phyloP scores from a whole-genome alignment of 2,888 invertebrate species.

The Balanococcus diminutus region DNA sequence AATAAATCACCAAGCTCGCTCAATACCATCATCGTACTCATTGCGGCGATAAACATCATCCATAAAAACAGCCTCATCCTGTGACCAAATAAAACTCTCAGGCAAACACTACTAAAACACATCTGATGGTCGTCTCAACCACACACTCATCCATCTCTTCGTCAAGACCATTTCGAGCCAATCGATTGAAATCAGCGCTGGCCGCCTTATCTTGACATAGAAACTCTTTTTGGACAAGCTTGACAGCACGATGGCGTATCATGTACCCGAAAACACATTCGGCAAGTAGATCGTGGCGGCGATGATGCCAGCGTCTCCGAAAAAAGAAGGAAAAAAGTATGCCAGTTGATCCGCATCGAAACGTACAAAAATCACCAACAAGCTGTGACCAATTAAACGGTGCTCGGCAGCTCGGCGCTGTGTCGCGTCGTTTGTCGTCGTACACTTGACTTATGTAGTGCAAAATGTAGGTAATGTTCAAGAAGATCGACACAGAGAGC shows the following conservation, averaged over 20 bases:
- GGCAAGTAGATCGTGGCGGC: background rate
- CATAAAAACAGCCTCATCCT: too few relatives aligned
- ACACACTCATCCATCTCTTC: background rate
- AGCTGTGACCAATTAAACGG: background rate
- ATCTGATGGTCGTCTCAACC: too few relatives aligned
- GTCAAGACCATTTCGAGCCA: background rate
- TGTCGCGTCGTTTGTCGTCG: too few relatives aligned
- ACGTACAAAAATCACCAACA: background rate
- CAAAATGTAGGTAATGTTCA: background rate
- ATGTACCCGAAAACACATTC: background rate
- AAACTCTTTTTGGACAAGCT: background rate
- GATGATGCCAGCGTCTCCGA: background rate
- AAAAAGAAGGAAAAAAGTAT: background rate
- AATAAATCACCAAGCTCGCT: too few relatives aligned
- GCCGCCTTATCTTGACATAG: slow-evolving; percentile 1
- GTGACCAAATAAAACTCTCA: too few relatives aligned
- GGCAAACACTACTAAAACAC: too few relatives aligned
- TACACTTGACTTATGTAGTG: background rate
- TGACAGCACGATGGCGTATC: background rate
- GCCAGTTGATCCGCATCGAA: slow-evolving; percentile 11
- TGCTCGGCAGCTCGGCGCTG: background rate
- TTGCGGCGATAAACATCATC: too few relatives aligned
- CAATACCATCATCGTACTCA: too few relatives aligned
- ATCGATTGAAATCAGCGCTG: background rate
- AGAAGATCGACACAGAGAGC: background rate